Percentiles rank a stretch among this genome's conserved stretches.
Evolutionary conservation across 2,888 invertebrate genomes (phyloP).

Genomic region (Criorhina ranunculi): DNA sequence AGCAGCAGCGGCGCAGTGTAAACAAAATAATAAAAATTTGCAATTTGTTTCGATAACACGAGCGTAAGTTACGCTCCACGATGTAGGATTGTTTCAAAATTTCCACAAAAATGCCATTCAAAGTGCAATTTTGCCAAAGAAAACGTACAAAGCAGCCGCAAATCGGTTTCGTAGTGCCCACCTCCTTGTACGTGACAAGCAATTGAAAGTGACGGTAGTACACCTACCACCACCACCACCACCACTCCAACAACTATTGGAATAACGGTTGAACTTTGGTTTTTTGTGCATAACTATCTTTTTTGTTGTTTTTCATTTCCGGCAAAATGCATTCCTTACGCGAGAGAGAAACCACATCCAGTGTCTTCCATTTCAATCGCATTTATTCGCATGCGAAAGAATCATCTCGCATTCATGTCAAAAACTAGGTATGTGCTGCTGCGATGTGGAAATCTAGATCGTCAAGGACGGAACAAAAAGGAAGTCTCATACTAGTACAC

Average conservation of each 20-base stretch:
- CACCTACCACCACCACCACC: not conserved
- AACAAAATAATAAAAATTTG: conserved; percentile 21
- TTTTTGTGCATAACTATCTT: not conserved
- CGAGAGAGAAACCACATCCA: not conserved
- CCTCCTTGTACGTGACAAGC: conserved; percentile 48
- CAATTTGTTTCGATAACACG: conserved; percentile 50
- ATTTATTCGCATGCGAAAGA: conserved; percentile 21
- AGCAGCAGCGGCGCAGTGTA: conserved; percentile 6
- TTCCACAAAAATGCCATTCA: conserved; percentile 45
- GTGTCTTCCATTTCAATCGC: conserved; percentile 8
- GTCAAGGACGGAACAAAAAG: conserved; percentile 71
- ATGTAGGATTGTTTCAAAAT: conserved; percentile 42
- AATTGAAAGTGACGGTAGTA: conserved; percentile 25
- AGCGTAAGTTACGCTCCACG: conserved; percentile 38
- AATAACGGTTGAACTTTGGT: conserved; percentile 3
- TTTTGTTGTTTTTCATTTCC: conserved; percentile 42
- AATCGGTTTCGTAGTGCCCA: not conserved
- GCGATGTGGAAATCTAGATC: conserved; percentile 60
- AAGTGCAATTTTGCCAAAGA: conserved; percentile 44
- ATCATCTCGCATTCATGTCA: conserved; percentile 43
- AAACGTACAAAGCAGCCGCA: conserved; percentile 34
- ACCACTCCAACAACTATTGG: not conserved
- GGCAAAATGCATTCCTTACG: conserved; percentile 53
- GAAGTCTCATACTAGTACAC: conserved; percentile 32
- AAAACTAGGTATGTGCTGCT: conserved; percentile 18